Evolutionary conservation across 2,888 invertebrate genomes (phyloP).

Genomic region (Eubasilissa splendida): DNA sequence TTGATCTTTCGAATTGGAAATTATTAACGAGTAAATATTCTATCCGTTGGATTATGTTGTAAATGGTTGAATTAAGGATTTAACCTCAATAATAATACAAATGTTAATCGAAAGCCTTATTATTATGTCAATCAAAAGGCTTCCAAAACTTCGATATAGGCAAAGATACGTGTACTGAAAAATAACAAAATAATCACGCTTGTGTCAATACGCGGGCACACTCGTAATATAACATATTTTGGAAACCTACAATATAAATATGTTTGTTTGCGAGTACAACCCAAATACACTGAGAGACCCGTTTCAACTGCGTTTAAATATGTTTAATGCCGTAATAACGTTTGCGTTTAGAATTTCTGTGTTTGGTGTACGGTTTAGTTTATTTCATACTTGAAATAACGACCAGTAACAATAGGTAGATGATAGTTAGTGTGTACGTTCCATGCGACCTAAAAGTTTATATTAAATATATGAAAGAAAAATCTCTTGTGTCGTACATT

Average conservation of each 20-base stretch:
- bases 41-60: no score
- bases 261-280: constrained; percentile 26
- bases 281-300: constrained; percentile 7
- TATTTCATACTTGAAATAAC: constrained; percentile 35
- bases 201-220: constrained; percentile 11
- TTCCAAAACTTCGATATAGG: constrained; percentile 22
- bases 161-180: constrained; percentile 24
- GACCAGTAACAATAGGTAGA: not conserved
- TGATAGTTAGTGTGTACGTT: not conserved
- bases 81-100: constrained; percentile 11
- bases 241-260: constrained; percentile 23
- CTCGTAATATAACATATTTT: constrained; percentile 22
- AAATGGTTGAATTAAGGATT: not conserved
- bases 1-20: no score
- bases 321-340: constrained; percentile 36
- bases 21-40: no score
- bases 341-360: constrained; percentile 47
- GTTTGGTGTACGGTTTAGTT: constrained; percentile 48
- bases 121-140: constrained; percentile 18
- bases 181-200: constrained; percentile 20
- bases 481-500: no score
- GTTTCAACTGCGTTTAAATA: constrained; percentile 27
- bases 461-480: not conserved
- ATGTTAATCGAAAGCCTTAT: constrained; percentile 19
- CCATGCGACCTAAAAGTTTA: constrained; percentile 8